phyloP scores from a whole-genome alignment of 2,888 invertebrate species.

The Nasonia oneida region DNA sequence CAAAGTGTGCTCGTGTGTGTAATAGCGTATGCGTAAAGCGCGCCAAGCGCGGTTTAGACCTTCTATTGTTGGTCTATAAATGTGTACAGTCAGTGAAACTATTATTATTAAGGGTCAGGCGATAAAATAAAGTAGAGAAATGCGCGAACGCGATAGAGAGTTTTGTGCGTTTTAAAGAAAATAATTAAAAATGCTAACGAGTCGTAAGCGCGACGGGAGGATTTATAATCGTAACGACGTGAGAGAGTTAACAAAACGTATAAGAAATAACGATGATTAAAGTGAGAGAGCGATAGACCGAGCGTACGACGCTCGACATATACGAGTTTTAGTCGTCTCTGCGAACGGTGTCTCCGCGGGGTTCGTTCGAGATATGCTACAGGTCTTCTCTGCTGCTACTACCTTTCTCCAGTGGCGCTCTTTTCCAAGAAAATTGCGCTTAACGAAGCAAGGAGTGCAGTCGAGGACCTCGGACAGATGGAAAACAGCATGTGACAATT shows the following conservation, averaged over 20 bases:
- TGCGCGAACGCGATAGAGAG: slow-evolving; percentile 38
- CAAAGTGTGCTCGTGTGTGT: slow-evolving; percentile 66
- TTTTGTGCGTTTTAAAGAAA: slow-evolving; percentile 60
- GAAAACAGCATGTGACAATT: slow-evolving; percentile 21
- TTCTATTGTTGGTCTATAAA: slow-evolving; percentile 79
- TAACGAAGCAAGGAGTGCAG: slow-evolving; percentile 36
- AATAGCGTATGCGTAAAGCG: slow-evolving; percentile 70
- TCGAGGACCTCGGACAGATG: slow-evolving; percentile 14
- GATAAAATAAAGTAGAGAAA: slow-evolving; percentile 61
- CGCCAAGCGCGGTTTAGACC: slow-evolving; percentile 77
- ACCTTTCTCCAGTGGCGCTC: slow-evolving; percentile 49
- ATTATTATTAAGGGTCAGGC: slow-evolving; percentile 79
- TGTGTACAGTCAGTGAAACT: slow-evolving; percentile 79
- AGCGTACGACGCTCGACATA: slow-evolving; percentile 59
- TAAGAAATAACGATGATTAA: slow-evolving; percentile 44
- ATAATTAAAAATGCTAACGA: slow-evolving; percentile 36
- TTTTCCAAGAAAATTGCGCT: slow-evolving; percentile 46
- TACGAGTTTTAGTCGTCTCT: slow-evolving; percentile 71
- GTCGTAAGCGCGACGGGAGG: slow-evolving; percentile 54
- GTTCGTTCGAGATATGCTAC: slow-evolving; percentile 67
- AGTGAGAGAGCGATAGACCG: slow-evolving; percentile 59
- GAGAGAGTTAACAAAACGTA: slow-evolving; percentile 35
- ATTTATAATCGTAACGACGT: slow-evolving; percentile 57
- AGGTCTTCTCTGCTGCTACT: slow-evolving; percentile 60
- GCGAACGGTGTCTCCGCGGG: slow-evolving; percentile 70